Evolutionary conservation across 2,888 invertebrate genomes (phyloP), one percentile per base, ranked within the genome.

Genomic region (Coecobrya sp.): DNA sequence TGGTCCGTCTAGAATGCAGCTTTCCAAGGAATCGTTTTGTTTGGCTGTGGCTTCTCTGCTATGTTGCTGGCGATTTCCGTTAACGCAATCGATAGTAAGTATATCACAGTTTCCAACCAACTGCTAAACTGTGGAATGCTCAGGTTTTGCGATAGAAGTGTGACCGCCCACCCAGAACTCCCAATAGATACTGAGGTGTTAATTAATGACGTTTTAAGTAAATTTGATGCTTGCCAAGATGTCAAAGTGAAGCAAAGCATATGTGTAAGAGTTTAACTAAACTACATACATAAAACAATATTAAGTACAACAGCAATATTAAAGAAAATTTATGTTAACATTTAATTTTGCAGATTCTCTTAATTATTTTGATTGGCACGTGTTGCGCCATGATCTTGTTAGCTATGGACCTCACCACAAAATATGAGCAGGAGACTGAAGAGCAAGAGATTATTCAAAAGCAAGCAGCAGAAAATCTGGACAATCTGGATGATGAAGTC

Each of bases 391-490:
- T 85, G 30, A 85, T 92, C n/a, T 25, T 88, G 0, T 13, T 76
- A 22, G 92, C 92, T 0, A 88, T 92, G 88, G 92, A 92, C 10
- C 84, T 92, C n/a, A 87, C 84, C 0, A 88, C 92, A 49, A 88
- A 84, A n/a, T 92, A 92, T 36, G 85, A 92, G 27, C 84, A 92
- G n/a, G 92, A 82, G 19, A 49, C 11, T 25, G 85, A 92, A 62
- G 82, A 92, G 27, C 88, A 92, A 30, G 76, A 84, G 16, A 25
- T 92, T 16, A 22, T 65, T 16, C 36, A 86, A 70, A 30, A 70
- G 22, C 86, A 81, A 70, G 70, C 62, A 8, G 27, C 59, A 7
- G 62, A 79, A 11, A 62, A 73, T 45, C 13, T 87, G 10, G 87
- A 30, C 19, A 1, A 11, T n/a, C 0, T 82, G 0, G 70, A 89